Evolutionary conservation across 2,888 invertebrate species (phyloP).

Genomic region (Rotaria sp.): DNA sequence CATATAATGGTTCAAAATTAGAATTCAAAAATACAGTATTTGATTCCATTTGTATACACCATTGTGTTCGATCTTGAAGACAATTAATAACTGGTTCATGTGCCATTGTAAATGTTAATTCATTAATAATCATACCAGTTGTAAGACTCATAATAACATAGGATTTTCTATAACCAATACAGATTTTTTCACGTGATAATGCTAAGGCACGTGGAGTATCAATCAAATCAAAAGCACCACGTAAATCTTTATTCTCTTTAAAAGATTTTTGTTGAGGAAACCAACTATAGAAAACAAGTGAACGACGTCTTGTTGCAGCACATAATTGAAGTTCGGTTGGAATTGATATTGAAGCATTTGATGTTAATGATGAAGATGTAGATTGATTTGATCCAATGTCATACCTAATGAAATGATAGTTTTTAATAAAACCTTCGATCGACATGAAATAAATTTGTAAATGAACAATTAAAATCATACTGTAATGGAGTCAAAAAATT

Average conservation of each 20-base stretch:
- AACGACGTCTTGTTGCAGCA: background rate
- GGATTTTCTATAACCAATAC: background rate
- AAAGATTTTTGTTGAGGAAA: background rate
- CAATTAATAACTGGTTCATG: background rate
- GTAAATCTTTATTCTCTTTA: background rate
- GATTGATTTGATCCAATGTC: background rate
- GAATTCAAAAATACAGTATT: conserved; percentile 20
- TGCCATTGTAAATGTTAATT: background rate
- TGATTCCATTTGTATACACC: background rate
- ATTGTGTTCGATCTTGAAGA: background rate
- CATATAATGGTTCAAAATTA: background rate
- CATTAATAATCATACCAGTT: background rate
- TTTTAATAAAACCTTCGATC: too few relatives aligned
- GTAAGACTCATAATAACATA: background rate
- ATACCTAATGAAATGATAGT: background rate
- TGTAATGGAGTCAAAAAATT: too few relatives aligned
- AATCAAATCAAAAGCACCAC: background rate
- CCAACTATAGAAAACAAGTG: background rate
- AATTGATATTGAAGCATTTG: background rate
- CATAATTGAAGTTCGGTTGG: background rate
- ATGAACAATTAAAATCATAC: too few relatives aligned
- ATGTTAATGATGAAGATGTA: background rate
- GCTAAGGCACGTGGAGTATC: background rate
- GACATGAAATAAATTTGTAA: too few relatives aligned
- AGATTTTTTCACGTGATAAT: background rate